Percentiles rank a stretch among this genome's conserved stretches.
Evolutionary conservation across 35 echinoderm and acorn worm genomes (phyloP).

Genomic region (Chiridota heheva): DNA sequence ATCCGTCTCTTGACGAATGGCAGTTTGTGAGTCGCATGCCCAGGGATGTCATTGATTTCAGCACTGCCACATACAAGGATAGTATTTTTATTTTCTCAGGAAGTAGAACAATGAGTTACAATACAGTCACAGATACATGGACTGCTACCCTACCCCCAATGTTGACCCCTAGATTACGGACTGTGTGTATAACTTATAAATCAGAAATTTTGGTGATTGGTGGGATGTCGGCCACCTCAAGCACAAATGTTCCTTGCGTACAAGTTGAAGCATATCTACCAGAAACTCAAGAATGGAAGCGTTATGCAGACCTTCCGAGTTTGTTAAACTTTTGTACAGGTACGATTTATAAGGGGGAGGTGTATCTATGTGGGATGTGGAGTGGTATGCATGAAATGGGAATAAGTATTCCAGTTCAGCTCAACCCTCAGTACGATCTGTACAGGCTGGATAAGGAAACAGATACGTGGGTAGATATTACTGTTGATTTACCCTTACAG

Average conservation of each 20-base stretch:
- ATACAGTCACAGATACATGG: constrained; percentile 59
- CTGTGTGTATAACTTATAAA: constrained; percentile 20
- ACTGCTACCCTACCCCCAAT: constrained; percentile 53
- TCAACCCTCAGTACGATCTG: constrained; percentile 62
- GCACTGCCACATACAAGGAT: constrained; percentile 37
- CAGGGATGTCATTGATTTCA: constrained; percentile 70
- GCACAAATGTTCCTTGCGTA: constrained; percentile 39
- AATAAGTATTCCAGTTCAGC: constrained; percentile 41
- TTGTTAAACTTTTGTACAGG: constrained; percentile 57
- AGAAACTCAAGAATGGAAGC: constrained; percentile 37
- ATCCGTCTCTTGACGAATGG: constrained; percentile 69
- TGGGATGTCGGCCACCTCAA: constrained; percentile 40
- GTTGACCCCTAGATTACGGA: constrained; percentile 50
- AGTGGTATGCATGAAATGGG: constrained; percentile 67
- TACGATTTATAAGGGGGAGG: constrained; percentile 19
- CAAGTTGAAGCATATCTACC: constrained; percentile 52
- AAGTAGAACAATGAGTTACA: constrained; percentile 76
- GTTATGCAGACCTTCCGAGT: constrained; percentile 20
- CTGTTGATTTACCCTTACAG: constrained; percentile 52
- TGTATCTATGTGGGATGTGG: constrained; percentile 74
- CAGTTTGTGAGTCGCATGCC: constrained; percentile 63
- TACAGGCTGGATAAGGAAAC: constrained; percentile 33
- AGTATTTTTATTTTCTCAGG: constrained; percentile 74
- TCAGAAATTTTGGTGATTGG: constrained; percentile 72
- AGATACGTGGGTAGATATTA: constrained; percentile 46